Conservation (phyloP, 2,888 invertebrate genomes). For the Epinotia demarniana region DNA sequence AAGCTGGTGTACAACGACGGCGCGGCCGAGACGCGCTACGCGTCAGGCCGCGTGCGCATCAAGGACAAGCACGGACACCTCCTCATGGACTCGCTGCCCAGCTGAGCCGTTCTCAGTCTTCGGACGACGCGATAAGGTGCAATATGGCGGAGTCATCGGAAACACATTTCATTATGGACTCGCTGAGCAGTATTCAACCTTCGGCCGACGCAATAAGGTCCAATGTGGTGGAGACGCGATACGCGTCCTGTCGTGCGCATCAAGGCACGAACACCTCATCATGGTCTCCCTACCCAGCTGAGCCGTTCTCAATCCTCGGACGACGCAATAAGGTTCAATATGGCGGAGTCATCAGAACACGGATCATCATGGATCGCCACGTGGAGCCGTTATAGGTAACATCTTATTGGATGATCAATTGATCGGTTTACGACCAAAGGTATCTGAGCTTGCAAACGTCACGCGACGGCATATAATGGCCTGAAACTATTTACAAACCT, state of each 20-base stretch:
- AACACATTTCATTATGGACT: not conserved
- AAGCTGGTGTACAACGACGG: conserved; percentile 96
- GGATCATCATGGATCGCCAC: not conserved
- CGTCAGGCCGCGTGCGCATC: conserved; percentile 93
- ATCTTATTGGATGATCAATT: no score
- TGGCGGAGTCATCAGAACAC: not conserved
- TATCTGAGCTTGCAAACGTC: no score
- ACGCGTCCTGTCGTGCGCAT: not conserved
- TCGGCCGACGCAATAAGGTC: not conserved
- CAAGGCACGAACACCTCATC: not conserved
- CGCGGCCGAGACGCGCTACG: conserved; percentile 95
- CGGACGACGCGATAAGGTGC: not conserved
- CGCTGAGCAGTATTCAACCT: not conserved
- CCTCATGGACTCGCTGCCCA: conserved; percentile 87
- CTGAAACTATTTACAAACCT: not conserved
- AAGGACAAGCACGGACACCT: conserved; percentile 94
- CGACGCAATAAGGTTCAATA: not conserved
- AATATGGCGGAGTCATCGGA: not conserved
- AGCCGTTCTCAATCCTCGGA: not conserved
- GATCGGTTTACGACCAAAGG: no score
- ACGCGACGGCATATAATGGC: no score
- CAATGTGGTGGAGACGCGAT: not conserved
- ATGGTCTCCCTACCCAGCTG: not conserved
- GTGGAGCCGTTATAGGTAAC: not conserved
- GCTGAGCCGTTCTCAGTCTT: conserved; percentile 52